Percentiles rank a stretch among this genome's conserved stretches.
Conservation (phyloP, 1,140 invertebrate genomes). For the Bombus waltoni region DNA sequence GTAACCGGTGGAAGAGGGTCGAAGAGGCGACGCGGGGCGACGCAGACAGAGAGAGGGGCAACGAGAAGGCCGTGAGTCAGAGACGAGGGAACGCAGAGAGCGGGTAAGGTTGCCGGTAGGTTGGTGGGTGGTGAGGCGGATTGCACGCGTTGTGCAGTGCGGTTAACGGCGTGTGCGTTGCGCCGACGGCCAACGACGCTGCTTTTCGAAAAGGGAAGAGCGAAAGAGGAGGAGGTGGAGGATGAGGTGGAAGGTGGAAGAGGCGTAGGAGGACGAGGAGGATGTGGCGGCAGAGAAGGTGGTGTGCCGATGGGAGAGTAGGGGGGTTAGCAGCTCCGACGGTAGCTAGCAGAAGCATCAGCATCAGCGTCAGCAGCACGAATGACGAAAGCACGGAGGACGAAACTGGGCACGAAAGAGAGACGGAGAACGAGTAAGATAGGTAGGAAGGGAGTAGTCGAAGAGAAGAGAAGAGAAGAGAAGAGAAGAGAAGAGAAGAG, state of each 20-base stretch:
- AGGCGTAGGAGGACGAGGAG: slow-evolving; percentile 33
- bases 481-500: slow-evolving; percentile 40
- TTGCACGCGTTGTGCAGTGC: slow-evolving; percentile 79
- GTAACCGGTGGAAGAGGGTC: slow-evolving; percentile 67
- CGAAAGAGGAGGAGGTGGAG: slow-evolving; percentile 36
- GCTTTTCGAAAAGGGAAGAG: slow-evolving; percentile 73
- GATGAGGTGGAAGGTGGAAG: slow-evolving; percentile 32
- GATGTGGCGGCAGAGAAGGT: slow-evolving; percentile 27
- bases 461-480: slow-evolving; percentile 48
- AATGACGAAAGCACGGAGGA: slow-evolving; percentile 67
- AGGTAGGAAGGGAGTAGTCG: slow-evolving; percentile 44
- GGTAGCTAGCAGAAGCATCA: slow-evolving; percentile 66
- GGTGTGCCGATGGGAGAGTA: slow-evolving; percentile 9
- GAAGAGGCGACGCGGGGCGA: slow-evolving; percentile 57
- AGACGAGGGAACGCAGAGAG: slow-evolving; percentile 39
- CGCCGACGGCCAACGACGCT: slow-evolving; percentile 76
- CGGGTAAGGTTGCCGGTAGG: slow-evolving; percentile 32
- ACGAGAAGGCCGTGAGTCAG: slow-evolving; percentile 54
- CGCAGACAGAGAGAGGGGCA: slow-evolving; percentile 55
- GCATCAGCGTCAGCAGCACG: slow-evolving; percentile 69
- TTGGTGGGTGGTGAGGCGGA: slow-evolving; percentile 61
- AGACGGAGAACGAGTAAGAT: slow-evolving; percentile 51
- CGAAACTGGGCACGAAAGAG: slow-evolving; percentile 58
- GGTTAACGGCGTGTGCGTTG: slow-evolving; percentile 81
- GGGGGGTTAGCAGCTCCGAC: slow-evolving; percentile 49